Evolutionary conservation across 2,113 vertebrate species (phyloP).

Genomic region (Eulacestoma nigropectus): DNA sequence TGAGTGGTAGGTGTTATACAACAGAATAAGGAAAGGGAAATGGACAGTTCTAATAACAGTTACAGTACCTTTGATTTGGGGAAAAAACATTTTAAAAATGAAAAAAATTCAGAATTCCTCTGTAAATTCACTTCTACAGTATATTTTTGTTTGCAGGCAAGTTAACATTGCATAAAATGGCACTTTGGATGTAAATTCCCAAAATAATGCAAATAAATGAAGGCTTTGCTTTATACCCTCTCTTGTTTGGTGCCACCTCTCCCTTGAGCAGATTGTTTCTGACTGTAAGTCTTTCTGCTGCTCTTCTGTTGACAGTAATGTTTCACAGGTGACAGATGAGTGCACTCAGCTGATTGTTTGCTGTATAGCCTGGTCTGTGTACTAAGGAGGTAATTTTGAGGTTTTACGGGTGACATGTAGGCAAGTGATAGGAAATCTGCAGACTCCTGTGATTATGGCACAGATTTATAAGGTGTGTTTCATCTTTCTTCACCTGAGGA

Average conservation of each 20-base stretch:
- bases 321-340: neutral
- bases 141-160: neutral
- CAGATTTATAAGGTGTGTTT: neutral
- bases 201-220: neutral
- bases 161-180: neutral
- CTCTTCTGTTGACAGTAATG: neutral
- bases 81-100: accelerated
- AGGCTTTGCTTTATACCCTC: neutral
- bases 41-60: neutral
- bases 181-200: neutral
- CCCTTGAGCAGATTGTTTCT: neutral
- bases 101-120: neutral
- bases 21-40: neutral
- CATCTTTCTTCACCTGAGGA: neutral
- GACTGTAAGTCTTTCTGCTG: neutral
- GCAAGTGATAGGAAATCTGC: neutral
- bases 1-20: neutral
- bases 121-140: neutral
- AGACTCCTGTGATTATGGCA: neutral
- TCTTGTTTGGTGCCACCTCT: neutral
- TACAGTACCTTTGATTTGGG: neutral
- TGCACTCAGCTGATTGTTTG: neutral
- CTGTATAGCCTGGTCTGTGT: neutral
- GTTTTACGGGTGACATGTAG: neutral
- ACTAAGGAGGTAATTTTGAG: neutral